phyloP scores from a whole-genome alignment of 2,888 invertebrate species.

The Tetropium fuscum region DNA sequence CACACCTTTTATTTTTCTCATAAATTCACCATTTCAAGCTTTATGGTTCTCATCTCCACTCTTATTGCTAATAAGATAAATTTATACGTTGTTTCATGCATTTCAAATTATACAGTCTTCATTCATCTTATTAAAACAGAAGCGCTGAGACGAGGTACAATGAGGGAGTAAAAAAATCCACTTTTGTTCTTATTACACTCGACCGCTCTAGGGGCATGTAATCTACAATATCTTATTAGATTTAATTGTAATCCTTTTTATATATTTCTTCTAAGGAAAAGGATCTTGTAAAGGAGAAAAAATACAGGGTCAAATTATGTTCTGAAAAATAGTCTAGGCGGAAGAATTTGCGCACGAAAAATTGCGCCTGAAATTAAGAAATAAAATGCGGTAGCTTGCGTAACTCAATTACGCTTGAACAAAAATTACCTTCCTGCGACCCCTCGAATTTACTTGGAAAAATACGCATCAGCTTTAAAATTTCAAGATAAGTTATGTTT shows the following conservation, averaged over 20 bases:
- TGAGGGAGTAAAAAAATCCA: slow-evolving; percentile 22
- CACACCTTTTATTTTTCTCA: slow-evolving; percentile 16
- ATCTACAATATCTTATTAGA: slow-evolving; percentile 13
- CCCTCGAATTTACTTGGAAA: no score
- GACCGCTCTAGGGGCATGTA: slow-evolving; percentile 6
- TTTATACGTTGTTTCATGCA: slow-evolving; percentile 28
- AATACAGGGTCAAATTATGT: no score
- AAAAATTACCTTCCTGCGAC: no score
- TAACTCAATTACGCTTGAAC: no score
- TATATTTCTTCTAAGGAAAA: no score
- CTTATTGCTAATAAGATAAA: slow-evolving; percentile 28
- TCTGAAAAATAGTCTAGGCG: no score
- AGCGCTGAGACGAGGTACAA: slow-evolving; percentile 17
- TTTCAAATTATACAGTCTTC: slow-evolving; percentile 27
- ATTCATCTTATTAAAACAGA: slow-evolving; percentile 29
- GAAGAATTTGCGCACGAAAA: no score
- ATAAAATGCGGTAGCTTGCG: no score
- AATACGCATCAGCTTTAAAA: no score
- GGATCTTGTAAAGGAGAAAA: no score
- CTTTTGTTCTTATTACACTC: slow-evolving; percentile 26
- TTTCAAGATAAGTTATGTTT: no score
- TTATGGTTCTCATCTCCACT: slow-evolving; percentile 27
- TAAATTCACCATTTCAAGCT: slow-evolving; percentile 20
- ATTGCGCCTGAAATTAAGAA: no score
- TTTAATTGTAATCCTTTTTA: slow-evolving; percentile 17